Evolutionary conservation across 1,140 invertebrate species (phyloP), one percentile per base, ranked within the genome.

Genomic region (Drepana arcuata): DNA sequence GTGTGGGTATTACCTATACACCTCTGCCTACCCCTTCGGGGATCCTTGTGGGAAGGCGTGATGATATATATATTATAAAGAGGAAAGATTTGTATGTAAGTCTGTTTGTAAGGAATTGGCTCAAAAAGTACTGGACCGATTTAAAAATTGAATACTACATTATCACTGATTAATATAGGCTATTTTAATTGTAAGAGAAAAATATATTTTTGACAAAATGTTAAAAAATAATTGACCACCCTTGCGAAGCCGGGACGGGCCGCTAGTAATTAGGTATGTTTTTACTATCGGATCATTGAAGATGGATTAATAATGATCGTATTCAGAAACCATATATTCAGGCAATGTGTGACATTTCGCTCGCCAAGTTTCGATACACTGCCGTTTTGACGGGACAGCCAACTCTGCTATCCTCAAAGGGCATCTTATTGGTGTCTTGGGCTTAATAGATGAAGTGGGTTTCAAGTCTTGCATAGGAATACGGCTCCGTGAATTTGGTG

Each of bases 321-420:
- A 26, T 10, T 6, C 25, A 2, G 25, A 18, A 13, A 80, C 77
- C 73, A 75, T 77, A 28, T 35, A 55, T 35, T 34, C 50, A 9
- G 77, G 70, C 14, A 81, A 41, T 16, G 48, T 39, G 6, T 53
- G 26, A 23, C 37, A 42, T 35, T 66, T 70, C 21, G 45, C 48
- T 43, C 64, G 54, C 77, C 73, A 81, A 6, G 73, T 72, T 21
- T 69, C 69, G 4, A 81, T 38, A 34, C 77, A 81, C 7, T 72
- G 63, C 23, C 77, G 48, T 51, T 78, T 78, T 0, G 58, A 44
- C 7, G 77, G 77, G 9, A 50, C 51, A 4, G 77, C 65, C 24
- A 81, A 43, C 39, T 77, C 64, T 0, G 56, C 50, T 24, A 74
- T 58, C 23, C 77, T 58, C 31, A 77, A 39, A 2, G 66, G 52